Conservation (phyloP, 2,113 vertebrate species). For the Tursiops truncatus region DNA sequence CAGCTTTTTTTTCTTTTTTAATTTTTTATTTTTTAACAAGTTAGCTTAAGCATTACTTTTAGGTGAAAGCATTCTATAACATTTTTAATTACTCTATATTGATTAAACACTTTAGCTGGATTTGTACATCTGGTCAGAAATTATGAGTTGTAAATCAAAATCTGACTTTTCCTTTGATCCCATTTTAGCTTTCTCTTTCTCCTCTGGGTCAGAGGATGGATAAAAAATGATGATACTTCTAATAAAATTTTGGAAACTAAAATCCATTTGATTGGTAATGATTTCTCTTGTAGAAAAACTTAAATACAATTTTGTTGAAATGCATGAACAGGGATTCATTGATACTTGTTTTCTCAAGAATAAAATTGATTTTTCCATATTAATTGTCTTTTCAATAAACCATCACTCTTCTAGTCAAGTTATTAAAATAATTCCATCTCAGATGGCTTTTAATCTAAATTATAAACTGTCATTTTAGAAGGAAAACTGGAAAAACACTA, state of each 20-base stretch:
- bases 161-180: conserved; percentile 50
- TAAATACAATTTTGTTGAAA: conserved; percentile 34
- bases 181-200: conserved; percentile 40
- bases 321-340: background rate
- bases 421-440: conserved; percentile 18
- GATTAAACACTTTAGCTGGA: conserved; percentile 74
- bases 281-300: background rate
- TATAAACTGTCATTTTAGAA: conserved; percentile 45
- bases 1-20: background rate
- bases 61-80: conserved; percentile 59
- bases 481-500: conserved; percentile 15
- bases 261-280: conserved; percentile 49
- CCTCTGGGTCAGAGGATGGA: background rate
- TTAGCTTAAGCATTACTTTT: conserved; percentile 53
- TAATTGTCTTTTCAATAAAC: conserved; percentile 43
- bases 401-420: background rate
- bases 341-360: conserved; percentile 52
- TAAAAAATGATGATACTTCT: conserved; percentile 52
- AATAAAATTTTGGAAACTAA: conserved; percentile 60
- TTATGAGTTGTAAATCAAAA: conserved; percentile 59
- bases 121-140: conserved; percentile 73
- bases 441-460: background rate
- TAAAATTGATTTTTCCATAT: conserved; percentile 48
- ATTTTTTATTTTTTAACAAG: conserved; percentile 44
- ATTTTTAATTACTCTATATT: conserved; percentile 73